Conservation (phyloP, 2,888 invertebrate genomes). For the Lasius platythorax region DNA sequence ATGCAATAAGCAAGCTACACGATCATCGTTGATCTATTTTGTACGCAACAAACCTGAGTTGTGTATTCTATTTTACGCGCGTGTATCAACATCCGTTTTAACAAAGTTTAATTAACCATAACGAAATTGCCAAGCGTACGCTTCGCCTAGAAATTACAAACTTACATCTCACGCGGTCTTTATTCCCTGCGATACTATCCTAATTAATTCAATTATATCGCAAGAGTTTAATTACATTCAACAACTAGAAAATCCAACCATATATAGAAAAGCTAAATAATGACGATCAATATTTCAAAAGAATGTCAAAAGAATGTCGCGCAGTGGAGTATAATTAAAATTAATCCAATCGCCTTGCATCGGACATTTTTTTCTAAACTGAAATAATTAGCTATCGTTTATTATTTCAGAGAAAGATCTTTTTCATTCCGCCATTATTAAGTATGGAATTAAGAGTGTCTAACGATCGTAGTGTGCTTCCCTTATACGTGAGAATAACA, state of each 20-base stretch:
- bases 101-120: constrained; percentile 52
- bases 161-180: constrained; percentile 41
- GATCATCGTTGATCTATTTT: constrained; percentile 38
- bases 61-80: constrained; percentile 35
- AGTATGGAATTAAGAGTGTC: background rate
- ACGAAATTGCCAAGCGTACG: constrained; percentile 42
- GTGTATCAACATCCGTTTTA: constrained; percentile 36
- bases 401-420: background rate
- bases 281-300: background rate
- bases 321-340: background rate
- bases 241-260: background rate
- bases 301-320: background rate
- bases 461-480: background rate
- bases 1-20: background rate
- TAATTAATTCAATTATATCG: constrained; percentile 49
- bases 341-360: background rate
- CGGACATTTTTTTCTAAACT: background rate
- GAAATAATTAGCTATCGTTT: background rate
- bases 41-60: constrained; percentile 3
- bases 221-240: constrained; percentile 30
- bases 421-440: constrained; percentile 6
- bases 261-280: background rate
- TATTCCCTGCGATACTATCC: constrained; percentile 29
- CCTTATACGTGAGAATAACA: background rate
- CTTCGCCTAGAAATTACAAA: constrained; percentile 44